These are phyloP conservation scores for Anniella stebbinsi DNA, from an alignment of 2,797 vertebrate genomes.

Conservation along the genomic window DNA sequence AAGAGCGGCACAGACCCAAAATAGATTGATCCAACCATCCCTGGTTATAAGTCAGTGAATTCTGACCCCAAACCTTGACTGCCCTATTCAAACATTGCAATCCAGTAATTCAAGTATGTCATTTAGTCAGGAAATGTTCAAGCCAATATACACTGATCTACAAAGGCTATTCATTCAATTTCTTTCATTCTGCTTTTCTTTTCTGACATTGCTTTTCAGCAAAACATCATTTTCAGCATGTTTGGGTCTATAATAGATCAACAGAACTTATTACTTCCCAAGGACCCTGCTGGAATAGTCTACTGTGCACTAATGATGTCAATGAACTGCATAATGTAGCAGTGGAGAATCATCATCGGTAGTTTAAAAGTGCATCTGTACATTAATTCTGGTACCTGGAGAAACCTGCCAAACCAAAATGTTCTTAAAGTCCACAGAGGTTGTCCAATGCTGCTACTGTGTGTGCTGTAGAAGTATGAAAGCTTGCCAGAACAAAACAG, in stretches of 20 bases:
- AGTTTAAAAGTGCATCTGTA: not conserved
- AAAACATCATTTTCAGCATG: conserved; percentile 22
- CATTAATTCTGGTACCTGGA: not conserved
- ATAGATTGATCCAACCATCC: no score
- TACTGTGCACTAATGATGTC: not conserved
- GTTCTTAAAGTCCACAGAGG: not conserved
- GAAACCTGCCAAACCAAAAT: not conserved
- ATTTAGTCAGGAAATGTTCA: conserved; percentile 59
- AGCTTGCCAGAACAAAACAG: conserved; percentile 18
- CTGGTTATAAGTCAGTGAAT: conserved; percentile 46
- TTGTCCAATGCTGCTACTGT: not conserved
- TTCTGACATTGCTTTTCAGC: conserved; percentile 33
- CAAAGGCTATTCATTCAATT: conserved; percentile 46
- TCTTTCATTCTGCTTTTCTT: conserved; percentile 51
- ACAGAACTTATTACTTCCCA: conserved; percentile 32
- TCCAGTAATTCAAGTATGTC: conserved; percentile 36
- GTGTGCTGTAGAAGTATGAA: not conserved
- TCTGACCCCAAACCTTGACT: conserved; percentile 62
- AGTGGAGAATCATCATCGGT: not conserved
- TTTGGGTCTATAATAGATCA: conserved; percentile 30
- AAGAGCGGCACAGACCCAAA: no score
- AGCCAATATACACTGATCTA: conserved; percentile 17
- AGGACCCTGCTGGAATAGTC: not conserved
- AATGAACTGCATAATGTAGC: not conserved
- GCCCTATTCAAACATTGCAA: conserved; percentile 31